Evolutionary conservation across 2,113 vertebrate species (phyloP), one percentile per base, ranked within the genome.

Genomic region (Anolis carolinensis): DNA sequence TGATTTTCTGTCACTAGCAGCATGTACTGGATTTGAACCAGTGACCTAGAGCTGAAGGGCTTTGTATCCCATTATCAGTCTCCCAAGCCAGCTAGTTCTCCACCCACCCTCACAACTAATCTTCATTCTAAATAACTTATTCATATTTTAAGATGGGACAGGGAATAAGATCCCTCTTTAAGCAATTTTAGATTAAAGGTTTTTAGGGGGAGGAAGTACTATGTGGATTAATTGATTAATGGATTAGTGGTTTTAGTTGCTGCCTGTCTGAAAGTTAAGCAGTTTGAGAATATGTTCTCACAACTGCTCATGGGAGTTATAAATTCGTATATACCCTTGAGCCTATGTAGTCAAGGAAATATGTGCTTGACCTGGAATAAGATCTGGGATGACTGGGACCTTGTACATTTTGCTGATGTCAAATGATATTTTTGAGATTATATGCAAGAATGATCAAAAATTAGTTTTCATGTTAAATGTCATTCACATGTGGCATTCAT

Each of bases 61-160:
- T 16, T 52, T 50, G 21, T 44, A 36, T 72, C 25, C 81, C 36
- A 81, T 87, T 79, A 79, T 67, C 85, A 36, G 16, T 79, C 55
- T 83, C 50, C 52, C 25, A 79, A 65, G 39, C 67, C 74, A 79
- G 50, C 50, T 70, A 72, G 25, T 30, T 74, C 39, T 25, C 71
- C 70, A 30, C 59, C 59, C 48, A 71, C 65, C 79, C 81, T 44
- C 18, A 59, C 52, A 65, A 86, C 67, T 71, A 85, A 75, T 50
- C 48, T 79, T 63, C 21, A 72, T 80, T 86, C 77, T 76, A 77
- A 87, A 87, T 82, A 82, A 70, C 25, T 65, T 74, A 52, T 44
- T 87, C 81, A 72, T 87, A 71, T 87, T 71, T 79, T 63, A 87
- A 87, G 13, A 83, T 71, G 86, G 27, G 44, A 30, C 70, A 86